A percentile compares a stretch with the other conserved stretches of the same genome.
Evolutionary conservation across 2,888 invertebrate genomes (phyloP).

Genomic region (Papilio protenor): DNA sequence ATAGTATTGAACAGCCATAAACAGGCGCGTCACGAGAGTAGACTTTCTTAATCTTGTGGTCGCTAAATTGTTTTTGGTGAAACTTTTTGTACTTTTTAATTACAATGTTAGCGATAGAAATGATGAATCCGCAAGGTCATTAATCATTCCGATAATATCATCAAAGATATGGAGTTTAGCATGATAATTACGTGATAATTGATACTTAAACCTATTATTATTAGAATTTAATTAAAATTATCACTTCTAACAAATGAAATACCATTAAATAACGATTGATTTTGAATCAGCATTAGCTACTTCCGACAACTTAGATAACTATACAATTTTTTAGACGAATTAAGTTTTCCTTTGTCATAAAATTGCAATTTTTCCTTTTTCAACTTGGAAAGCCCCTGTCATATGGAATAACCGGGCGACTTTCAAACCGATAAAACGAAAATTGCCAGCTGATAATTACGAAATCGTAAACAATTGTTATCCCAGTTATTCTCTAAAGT

Average conservation of each 20-base stretch:
- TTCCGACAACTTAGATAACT: not conserved
- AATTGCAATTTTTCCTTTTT: too few species aligned
- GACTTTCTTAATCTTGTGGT: too few species aligned
- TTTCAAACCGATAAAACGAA: too few species aligned
- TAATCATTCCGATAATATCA: not conserved
- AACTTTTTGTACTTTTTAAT: not conserved
- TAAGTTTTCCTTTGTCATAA: not conserved
- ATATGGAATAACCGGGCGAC: too few species aligned
- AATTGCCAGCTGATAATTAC: too few species aligned
- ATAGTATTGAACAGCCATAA: too few species aligned
- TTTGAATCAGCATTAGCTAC: not conserved
- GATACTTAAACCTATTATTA: conserved; percentile 9
- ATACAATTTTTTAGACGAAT: not conserved
- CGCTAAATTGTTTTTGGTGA: not conserved
- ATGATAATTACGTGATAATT: not conserved
- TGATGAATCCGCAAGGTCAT: not conserved
- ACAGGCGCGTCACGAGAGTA: too few species aligned
- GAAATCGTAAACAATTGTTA: too few species aligned
- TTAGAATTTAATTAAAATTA: not conserved
- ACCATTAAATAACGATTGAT: not conserved
- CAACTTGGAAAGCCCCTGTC: too few species aligned
- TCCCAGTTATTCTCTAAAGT: too few species aligned
- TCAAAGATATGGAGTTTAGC: not conserved
- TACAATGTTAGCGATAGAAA: not conserved
- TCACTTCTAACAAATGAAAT: not conserved